Evolutionary conservation across 2,113 vertebrate genomes (phyloP).

Genomic region (Cichladusa arquata): DNA sequence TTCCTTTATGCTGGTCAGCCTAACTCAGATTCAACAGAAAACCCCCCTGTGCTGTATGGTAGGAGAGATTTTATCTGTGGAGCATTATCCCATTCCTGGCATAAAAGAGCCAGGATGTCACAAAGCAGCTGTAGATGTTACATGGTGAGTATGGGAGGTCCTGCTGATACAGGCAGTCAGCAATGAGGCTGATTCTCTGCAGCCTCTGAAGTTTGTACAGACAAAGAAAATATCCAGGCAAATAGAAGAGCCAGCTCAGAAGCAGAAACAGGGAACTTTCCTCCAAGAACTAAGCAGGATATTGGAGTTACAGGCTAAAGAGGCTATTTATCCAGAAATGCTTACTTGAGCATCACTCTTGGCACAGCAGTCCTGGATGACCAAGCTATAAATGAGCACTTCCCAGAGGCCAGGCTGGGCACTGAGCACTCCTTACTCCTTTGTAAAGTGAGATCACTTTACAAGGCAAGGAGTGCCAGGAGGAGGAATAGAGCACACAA

Average conservation of each 20-base stretch:
- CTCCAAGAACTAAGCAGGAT: background rate
- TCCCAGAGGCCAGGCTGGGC: background rate
- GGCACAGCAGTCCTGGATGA: background rate
- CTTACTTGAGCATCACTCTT: background rate
- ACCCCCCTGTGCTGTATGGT: rapidly evolving
- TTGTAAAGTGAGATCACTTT: background rate
- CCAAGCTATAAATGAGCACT: background rate
- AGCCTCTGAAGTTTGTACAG: background rate
- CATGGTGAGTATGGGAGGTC: background rate
- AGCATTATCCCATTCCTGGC: background rate
- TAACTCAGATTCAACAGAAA: background rate
- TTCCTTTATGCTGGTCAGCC: background rate
- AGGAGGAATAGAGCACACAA: background rate
- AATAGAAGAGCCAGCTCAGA: background rate
- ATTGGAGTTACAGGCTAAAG: background rate
- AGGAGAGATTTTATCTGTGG: background rate
- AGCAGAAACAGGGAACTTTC: background rate
- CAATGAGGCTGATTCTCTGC: background rate
- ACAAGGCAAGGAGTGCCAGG: background rate
- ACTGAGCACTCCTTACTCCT: background rate
- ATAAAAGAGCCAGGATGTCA: background rate
- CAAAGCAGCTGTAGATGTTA: background rate
- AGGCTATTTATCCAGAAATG: background rate
- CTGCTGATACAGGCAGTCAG: background rate
- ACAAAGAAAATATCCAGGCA: background rate